Percentiles rank a stretch among this genome's conserved stretches.
Evolutionary conservation across 1,140 invertebrate species (phyloP).

Genomic region (Drosophila littoralis): DNA sequence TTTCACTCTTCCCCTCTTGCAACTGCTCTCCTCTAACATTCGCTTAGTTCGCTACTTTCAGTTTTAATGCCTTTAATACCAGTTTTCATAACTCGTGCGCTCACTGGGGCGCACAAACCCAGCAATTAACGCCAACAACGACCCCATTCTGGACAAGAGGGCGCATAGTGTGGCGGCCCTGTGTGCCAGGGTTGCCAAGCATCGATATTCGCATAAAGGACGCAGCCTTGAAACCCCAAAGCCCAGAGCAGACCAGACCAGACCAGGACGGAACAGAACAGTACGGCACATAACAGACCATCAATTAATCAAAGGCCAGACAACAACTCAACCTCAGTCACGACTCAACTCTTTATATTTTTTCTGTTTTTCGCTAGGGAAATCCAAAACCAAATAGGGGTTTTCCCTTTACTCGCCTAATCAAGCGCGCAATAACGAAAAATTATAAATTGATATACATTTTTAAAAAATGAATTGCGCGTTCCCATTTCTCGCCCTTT

Average conservation of each 20-base stretch:
- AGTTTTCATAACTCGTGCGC: conserved; percentile 79
- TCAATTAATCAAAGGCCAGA: conserved; percentile 50
- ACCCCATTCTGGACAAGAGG: neutral
- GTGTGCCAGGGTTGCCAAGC: conserved; percentile 20
- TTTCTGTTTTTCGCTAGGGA: conserved; percentile 24
- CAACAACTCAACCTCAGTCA: conserved; percentile 30
- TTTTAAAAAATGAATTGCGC: conserved; percentile 74
- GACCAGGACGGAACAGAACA: neutral
- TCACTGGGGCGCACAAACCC: conserved; percentile 69
- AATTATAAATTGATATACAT: conserved; percentile 81
- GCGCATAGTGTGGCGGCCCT: conserved; percentile 20
- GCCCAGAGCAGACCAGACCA: conserved; percentile 6
- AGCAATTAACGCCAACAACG: conserved; percentile 68
- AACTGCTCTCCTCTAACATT: conserved; percentile 49
- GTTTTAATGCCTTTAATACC: conserved; percentile 68
- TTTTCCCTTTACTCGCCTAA: conserved; percentile 57
- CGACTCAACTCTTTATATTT: conserved; percentile 57
- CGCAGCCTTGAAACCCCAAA: conserved; percentile 34
- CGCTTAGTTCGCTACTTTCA: conserved; percentile 65
- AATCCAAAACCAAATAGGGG: conserved; percentile 52
- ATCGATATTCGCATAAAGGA: conserved; percentile 21
- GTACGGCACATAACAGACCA: neutral
- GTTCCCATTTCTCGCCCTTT: conserved; percentile 15
- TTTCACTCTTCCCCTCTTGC: neutral
- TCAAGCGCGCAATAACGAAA: conserved; percentile 69